Conservation (phyloP, 2,113 vertebrate genomes). For the Aleadryas rufinucha region DNA sequence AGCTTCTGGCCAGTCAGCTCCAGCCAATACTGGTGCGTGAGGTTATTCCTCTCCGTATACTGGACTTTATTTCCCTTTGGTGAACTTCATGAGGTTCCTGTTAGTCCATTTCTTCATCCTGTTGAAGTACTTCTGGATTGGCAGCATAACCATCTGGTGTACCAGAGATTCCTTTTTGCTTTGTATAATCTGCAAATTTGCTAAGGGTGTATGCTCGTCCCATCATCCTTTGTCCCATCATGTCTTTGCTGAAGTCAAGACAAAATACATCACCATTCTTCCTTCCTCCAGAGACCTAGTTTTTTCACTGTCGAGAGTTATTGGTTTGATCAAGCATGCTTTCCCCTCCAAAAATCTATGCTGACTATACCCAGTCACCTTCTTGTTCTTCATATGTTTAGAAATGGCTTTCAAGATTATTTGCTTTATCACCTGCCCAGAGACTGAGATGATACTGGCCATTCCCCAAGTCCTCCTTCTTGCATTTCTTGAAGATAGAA, state of each 20-base stretch:
- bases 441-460: not conserved
- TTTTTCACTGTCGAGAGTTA: not conserved
- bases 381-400: not conserved
- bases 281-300: not conserved
- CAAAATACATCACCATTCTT: not conserved
- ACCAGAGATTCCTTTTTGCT: not conserved
- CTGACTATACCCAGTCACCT: not conserved
- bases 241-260: not conserved
- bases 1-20: not conserved
- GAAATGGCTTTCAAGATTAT: not conserved
- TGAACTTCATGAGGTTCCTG: not conserved
- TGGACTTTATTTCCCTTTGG: not conserved
- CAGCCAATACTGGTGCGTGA: rapidly evolving
- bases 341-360: not conserved
- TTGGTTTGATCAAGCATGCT: not conserved
- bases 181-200: not conserved
- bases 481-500: not conserved
- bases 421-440: not conserved
- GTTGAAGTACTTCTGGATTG: not conserved
- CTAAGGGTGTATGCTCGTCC: not conserved
- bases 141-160: not conserved
- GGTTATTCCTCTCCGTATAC: not conserved
- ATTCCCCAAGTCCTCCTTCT: not conserved
- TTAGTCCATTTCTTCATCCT: not conserved
- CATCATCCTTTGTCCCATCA: not conserved